phyloP scores from a whole-genome alignment of 2,797 vertebrate genomes.

The Morus bassanus region DNA sequence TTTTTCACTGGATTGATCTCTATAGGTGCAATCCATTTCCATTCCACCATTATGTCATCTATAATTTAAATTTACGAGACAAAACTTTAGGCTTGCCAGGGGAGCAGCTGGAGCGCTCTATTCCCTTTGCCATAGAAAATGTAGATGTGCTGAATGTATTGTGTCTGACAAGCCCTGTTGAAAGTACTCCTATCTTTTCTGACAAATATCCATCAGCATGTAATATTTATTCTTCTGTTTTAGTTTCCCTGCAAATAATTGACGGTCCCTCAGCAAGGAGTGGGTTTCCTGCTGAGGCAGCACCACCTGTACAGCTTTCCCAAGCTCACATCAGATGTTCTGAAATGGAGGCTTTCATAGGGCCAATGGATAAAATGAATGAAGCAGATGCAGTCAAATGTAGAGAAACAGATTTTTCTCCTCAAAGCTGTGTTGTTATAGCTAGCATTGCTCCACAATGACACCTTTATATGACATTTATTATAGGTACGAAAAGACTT shows the following conservation, averaged over 20 bases:
- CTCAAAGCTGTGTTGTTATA: neutral
- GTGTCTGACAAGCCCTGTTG: constrained; percentile 66
- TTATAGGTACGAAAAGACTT: neutral
- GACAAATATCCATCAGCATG: constrained; percentile 76
- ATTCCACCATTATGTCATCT: constrained; percentile 74
- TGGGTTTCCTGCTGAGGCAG: constrained; percentile 61
- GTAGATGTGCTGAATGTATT: constrained; percentile 61
- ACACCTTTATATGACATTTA: neutral
- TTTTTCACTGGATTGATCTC: constrained; percentile 69
- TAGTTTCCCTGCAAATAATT: constrained; percentile 67
- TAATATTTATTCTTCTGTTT: constrained; percentile 77
- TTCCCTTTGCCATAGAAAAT: constrained; percentile 70
- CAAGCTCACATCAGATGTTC: constrained; percentile 5
- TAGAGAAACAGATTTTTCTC: neutral
- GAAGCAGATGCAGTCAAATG: neutral
- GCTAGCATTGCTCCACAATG: neutral
- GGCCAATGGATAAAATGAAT: constrained; percentile 27
- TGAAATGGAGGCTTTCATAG: constrained; percentile 27
- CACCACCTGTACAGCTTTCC: constrained; percentile 38
- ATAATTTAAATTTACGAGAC: constrained; percentile 78
- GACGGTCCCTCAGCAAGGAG: constrained; percentile 53
- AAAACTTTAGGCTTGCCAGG: constrained; percentile 73
- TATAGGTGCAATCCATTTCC: constrained; percentile 74
- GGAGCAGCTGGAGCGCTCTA: constrained; percentile 73
- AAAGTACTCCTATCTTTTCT: constrained; percentile 65